These are phyloP conservation scores for Paguma larvata DNA, from an alignment of 2,797 vertebrate species.

Conservation along the genomic window DNA sequence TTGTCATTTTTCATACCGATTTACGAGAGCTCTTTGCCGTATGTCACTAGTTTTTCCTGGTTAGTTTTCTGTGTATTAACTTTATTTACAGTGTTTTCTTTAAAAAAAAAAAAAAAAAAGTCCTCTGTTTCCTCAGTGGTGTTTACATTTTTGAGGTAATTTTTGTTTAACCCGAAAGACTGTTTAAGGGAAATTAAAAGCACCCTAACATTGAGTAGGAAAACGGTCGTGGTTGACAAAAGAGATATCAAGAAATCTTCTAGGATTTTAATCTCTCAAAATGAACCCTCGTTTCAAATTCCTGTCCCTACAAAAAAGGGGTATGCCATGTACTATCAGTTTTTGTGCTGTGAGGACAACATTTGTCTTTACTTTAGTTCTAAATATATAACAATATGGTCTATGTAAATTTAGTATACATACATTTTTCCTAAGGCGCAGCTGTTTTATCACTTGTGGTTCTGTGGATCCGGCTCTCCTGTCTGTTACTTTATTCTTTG, in stretches of 20 bases:
- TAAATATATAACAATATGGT: neutral
- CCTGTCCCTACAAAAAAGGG: neutral
- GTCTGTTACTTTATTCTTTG: neutral
- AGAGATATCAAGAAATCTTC: neutral
- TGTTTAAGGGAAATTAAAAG: neutral
- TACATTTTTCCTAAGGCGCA: neutral
- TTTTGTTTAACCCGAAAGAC: neutral
- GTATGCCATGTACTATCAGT: neutral
- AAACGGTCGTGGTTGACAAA: neutral
- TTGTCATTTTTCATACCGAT: neutral
- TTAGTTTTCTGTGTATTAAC: neutral
- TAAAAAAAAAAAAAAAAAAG: neutral
- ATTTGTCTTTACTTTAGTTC: neutral
- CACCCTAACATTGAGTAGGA: neutral
- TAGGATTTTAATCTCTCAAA: conserved; percentile 1
- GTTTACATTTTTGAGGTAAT: neutral
- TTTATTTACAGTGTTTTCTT: neutral
- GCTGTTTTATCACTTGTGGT: neutral
- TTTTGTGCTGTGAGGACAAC: neutral
- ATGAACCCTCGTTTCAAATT: neutral
- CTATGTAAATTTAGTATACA: neutral
- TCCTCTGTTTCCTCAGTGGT: neutral
- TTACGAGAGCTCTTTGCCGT: neutral
- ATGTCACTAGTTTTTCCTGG: neutral
- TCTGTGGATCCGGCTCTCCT: neutral